Evolutionary conservation across 2,888 invertebrate species (phyloP).

Genomic region (Ophraella communa): DNA sequence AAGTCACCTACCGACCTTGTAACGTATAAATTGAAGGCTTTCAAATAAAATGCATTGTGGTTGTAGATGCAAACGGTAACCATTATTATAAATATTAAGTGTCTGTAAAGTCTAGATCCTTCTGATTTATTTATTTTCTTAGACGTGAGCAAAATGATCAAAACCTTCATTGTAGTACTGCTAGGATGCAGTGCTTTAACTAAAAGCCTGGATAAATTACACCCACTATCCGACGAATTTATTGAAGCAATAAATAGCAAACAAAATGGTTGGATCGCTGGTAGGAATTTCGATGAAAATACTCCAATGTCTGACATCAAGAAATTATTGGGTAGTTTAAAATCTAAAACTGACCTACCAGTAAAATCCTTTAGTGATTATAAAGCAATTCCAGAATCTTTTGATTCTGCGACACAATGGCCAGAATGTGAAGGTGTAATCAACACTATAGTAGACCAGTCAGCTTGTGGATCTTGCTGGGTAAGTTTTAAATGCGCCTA

Average conservation of each 20-base stretch:
- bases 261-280: conserved; percentile 78
- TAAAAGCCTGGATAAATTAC: not conserved
- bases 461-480: conserved; percentile 91
- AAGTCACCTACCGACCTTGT: too few relatives aligned
- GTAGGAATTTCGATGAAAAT: conserved; percentile 73
- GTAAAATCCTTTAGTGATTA: not conserved
- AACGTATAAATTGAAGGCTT: too few relatives aligned
- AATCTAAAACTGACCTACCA: not conserved
- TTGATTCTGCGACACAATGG: conserved; percentile 83
- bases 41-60: too few relatives aligned
- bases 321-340: conserved; percentile 72
- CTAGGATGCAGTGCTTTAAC: not conserved
- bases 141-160: not conserved
- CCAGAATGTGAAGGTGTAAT: conserved; percentile 78
- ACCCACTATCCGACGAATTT: conserved; percentile 75
- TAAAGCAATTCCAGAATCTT: conserved; percentile 67
- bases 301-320: conserved; percentile 67
- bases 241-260: conserved; percentile 73
- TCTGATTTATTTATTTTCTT: not conserved
- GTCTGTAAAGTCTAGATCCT: not conserved
- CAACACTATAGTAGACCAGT: conserved; percentile 79
- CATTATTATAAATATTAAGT: too few relatives aligned
- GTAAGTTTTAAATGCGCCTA: conserved; percentile 51
- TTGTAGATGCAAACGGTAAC: too few relatives aligned
- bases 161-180: not conserved